phyloP scores from a whole-genome alignment of 2,113 vertebrate genomes.

The Dendrocopos noguchii region DNA sequence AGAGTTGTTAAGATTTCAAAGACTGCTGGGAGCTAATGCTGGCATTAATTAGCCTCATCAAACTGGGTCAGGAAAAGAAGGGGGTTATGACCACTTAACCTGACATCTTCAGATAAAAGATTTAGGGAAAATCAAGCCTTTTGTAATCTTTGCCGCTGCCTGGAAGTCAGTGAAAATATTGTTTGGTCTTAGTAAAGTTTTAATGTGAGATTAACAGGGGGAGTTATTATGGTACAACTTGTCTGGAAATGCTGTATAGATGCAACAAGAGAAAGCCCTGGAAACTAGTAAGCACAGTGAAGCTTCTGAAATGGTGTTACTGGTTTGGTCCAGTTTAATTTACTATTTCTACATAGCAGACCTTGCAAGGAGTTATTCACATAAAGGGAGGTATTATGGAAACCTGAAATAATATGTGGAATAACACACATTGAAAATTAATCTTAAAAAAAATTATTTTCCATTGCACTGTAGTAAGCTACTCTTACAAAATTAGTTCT shows the following conservation, averaged over 20 bases:
- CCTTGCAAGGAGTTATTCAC: neutral
- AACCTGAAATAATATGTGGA: neutral
- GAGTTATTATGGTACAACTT: neutral
- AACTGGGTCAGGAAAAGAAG: neutral
- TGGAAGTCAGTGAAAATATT: neutral
- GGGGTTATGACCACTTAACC: neutral
- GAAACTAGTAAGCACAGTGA: neutral
- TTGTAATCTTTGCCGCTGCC: neutral
- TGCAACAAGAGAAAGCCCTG: neutral
- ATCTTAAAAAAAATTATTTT: neutral
- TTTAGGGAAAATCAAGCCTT: neutral
- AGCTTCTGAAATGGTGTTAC: neutral
- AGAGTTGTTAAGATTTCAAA: neutral
- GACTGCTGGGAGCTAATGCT: conserved; percentile 3
- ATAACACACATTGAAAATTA: neutral
- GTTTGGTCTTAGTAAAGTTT: neutral
- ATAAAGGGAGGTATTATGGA: neutral
- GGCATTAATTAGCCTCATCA: conserved; percentile 37
- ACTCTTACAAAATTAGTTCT: neutral
- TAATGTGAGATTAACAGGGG: neutral
- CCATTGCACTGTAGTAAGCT: neutral
- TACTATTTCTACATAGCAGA: neutral
- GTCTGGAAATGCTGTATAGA: neutral
- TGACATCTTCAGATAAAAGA: neutral
- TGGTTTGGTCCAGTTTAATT: neutral